A percentile compares a stretch with the other conserved stretches of the same genome.
These are phyloP conservation scores for Harpagoxenus sublaevis DNA, from an alignment of 2,888 invertebrate species.

Conservation along the genomic window DNA sequence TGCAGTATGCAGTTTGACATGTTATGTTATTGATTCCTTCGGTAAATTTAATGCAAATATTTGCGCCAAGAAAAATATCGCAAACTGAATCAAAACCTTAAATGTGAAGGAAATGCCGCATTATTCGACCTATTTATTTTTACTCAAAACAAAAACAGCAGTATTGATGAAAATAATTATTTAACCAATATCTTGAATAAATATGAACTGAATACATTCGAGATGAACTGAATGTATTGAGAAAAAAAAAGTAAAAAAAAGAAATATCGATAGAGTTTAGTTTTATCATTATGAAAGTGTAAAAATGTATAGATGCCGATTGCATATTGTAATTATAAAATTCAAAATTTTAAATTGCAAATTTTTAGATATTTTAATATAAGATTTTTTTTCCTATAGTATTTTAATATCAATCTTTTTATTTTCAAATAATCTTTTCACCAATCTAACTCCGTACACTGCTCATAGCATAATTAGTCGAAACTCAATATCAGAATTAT, in stretches of 20 bases:
- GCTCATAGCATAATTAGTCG: constrained; percentile 30
- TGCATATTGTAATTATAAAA: neutral
- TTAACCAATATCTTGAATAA: constrained; percentile 4
- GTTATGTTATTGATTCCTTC: constrained; percentile 15
- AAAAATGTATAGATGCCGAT: neutral
- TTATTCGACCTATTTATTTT: constrained; percentile 1
- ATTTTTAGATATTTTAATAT: neutral
- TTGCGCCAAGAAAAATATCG: constrained; percentile 6
- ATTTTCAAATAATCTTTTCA: constrained; percentile 9
- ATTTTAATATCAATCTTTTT: neutral
- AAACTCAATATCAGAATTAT: constrained; percentile 25
- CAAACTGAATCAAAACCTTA: constrained; percentile 7
- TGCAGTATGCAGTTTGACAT: constrained; percentile 9
- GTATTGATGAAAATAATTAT: constrained; percentile 14
- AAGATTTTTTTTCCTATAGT: neutral
- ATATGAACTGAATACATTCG: neutral
- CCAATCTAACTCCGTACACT: neutral
- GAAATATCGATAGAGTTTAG: neutral
- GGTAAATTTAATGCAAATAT: constrained; percentile 42
- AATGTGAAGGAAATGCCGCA: neutral
- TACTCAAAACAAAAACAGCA: neutral
- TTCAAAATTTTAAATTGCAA: neutral
- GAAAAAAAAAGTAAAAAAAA: neutral
- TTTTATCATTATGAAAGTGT: neutral
- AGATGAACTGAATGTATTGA: neutral